Conservation (phyloP, 1,140 invertebrate species). For the Lineus longissimus region DNA sequence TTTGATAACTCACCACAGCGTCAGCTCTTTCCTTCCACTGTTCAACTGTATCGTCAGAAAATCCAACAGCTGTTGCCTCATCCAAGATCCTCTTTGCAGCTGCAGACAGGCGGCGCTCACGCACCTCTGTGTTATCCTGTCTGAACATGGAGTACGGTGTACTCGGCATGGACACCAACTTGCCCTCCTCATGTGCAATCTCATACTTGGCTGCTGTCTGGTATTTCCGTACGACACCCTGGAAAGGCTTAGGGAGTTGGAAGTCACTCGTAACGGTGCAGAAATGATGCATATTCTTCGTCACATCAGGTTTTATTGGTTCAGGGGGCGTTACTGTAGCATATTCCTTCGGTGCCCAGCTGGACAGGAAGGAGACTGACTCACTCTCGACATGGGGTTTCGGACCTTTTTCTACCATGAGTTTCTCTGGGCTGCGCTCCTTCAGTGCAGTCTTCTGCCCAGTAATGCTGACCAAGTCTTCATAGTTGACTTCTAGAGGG, state of each 20-base stretch:
- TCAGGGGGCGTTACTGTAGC: not conserved
- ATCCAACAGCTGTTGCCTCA: constrained; percentile 19
- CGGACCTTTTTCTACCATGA: constrained; percentile 14
- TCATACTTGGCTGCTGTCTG: constrained; percentile 29
- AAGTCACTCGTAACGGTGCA: constrained; percentile 34
- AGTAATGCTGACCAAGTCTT: constrained; percentile 32
- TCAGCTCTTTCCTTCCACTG: constrained; percentile 39
- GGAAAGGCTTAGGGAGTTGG: constrained; percentile 34
- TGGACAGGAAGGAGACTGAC: constrained; percentile 31
- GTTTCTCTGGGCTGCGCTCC: constrained; percentile 12
- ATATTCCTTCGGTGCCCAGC: constrained; percentile 25
- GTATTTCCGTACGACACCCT: constrained; percentile 35
- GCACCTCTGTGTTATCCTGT: not conserved
- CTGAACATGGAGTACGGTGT: not conserved
- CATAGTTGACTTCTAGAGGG: constrained; percentile 31
- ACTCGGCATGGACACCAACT: not conserved
- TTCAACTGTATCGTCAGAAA: constrained; percentile 24
- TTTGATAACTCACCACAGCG: constrained; percentile 30
- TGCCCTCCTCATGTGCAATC: not conserved
- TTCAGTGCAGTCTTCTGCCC: constrained; percentile 26
- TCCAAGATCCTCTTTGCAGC: constrained; percentile 39
- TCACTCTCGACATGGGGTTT: constrained; percentile 16
- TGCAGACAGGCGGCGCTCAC: not conserved
- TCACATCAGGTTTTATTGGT: constrained; percentile 3
- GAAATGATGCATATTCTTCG: constrained; percentile 40